These are phyloP conservation scores for Stenotaenia linearis DNA, from an alignment of 2,888 invertebrate genomes.

Conservation along the genomic window DNA sequence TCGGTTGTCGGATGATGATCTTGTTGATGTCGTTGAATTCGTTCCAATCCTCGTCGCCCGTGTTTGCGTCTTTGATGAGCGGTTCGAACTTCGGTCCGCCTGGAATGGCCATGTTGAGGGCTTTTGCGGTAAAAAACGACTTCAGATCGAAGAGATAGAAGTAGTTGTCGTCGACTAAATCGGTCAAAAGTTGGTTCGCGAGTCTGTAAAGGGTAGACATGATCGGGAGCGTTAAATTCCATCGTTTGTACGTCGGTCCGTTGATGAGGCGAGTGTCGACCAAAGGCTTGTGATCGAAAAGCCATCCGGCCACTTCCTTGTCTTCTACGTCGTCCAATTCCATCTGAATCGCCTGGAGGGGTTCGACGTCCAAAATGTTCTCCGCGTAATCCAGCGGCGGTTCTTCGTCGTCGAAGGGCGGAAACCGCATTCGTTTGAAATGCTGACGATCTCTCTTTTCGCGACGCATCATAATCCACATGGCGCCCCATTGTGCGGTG, in stretches of 20 bases:
- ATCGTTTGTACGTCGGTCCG: constrained; percentile 92
- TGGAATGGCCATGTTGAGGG: constrained; percentile 98
- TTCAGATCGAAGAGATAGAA: constrained; percentile 99
- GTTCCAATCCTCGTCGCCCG: constrained; percentile 99
- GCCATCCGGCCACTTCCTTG: constrained; percentile 85
- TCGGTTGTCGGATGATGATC: constrained; percentile 97
- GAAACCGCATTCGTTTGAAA: constrained; percentile 98
- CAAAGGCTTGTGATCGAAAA: constrained; percentile 96
- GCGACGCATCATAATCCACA: constrained; percentile 99
- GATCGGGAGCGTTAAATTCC: constrained; percentile 93
- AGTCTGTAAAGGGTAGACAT: constrained; percentile 96
- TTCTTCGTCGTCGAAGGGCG: constrained; percentile 99
- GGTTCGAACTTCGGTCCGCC: constrained; percentile 99
- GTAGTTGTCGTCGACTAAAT: constrained; percentile 96
- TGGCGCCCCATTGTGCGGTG: constrained; percentile 99
- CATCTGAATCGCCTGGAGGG: constrained; percentile 96
- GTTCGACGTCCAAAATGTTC: constrained; percentile 97
- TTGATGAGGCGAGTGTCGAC: constrained; percentile 87
- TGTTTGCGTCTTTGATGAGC: constrained; percentile 93
- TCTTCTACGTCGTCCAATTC: constrained; percentile 95
- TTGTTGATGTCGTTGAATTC: constrained; percentile 99
- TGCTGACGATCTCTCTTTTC: constrained; percentile 98
- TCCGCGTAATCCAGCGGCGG: constrained; percentile 99
- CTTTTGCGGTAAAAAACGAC: constrained; percentile 99
- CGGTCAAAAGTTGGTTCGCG: constrained; percentile 95